phyloP scores from a whole-genome alignment of 2,888 invertebrate genomes.

The Ennomos fuscantarius region DNA sequence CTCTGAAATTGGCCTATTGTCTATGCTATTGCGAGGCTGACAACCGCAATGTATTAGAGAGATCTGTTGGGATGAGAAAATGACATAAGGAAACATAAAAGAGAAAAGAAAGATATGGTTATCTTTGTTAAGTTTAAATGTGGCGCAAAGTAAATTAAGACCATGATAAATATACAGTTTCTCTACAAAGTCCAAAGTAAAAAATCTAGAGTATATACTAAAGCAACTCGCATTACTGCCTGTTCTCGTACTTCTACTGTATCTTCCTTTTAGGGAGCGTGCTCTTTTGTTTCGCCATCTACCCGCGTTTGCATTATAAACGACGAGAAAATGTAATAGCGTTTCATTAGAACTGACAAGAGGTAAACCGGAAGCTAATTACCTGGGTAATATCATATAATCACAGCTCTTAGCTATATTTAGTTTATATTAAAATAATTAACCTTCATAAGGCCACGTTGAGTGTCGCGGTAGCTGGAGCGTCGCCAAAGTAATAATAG shows the following conservation, averaged over 20 bases:
- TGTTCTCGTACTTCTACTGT: neutral
- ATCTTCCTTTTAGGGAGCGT: neutral
- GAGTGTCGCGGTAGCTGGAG: constrained; percentile 74
- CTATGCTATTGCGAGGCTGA: constrained; percentile 23
- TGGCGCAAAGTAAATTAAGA: no score
- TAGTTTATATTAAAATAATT: constrained; percentile 71
- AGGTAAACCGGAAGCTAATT: constrained; percentile 43
- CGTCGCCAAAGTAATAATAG: constrained; percentile 62
- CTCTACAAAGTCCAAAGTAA: no score
- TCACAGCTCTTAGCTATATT: constrained; percentile 40
- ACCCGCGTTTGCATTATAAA: constrained; percentile 10
- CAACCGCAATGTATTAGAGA: constrained; percentile 20
- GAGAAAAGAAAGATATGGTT: no score
- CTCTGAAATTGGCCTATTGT: constrained; percentile 22
- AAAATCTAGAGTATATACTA: no score
- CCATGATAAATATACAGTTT: no score
- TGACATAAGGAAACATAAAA: neutral
- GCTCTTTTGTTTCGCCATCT: constrained; percentile 13
- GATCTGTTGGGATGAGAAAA: neutral
- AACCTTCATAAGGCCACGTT: constrained; percentile 76
- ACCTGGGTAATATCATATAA: constrained; percentile 35
- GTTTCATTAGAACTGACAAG: constrained; percentile 28
- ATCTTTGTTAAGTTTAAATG: no score
- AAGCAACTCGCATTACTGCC: neutral
- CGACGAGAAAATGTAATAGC: constrained; percentile 8